phyloP scores from a whole-genome alignment of 1,140 invertebrate genomes.

The Asobara japonica region DNA sequence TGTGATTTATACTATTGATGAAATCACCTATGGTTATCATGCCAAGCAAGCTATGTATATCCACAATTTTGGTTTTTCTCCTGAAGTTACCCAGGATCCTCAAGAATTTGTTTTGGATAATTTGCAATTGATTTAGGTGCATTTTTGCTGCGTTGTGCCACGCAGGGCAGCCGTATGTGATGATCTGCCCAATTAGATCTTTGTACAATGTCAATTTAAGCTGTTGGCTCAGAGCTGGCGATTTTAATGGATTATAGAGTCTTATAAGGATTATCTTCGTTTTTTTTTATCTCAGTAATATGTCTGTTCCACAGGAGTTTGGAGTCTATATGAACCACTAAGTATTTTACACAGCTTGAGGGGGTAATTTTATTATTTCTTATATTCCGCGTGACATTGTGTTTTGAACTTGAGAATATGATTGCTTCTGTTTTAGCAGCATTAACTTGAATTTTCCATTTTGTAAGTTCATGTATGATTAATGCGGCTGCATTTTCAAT shows the following conservation, averaged over 20 bases:
- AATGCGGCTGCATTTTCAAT: constrained; percentile 36
- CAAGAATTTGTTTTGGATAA: constrained; percentile 35
- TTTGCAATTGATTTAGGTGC: constrained; percentile 32
- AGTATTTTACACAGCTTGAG: background rate
- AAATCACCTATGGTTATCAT: too few relatives aligned
- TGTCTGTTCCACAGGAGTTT: background rate
- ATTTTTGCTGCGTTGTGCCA: constrained; percentile 25
- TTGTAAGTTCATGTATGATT: constrained; percentile 36
- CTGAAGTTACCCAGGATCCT: too few relatives aligned
- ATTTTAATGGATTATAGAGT: background rate
- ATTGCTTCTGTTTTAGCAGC: constrained; percentile 40
- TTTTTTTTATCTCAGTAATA: background rate
- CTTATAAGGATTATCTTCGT: constrained; percentile 4
- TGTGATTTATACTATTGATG: too few relatives aligned
- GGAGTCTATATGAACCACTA: background rate
- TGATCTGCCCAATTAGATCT: constrained; percentile 18
- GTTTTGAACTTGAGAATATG: too few relatives aligned
- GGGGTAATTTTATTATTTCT: background rate
- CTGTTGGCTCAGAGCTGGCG: constrained; percentile 5
- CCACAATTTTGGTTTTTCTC: too few relatives aligned
- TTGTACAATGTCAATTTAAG: constrained; percentile 32
- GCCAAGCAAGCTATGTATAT: too few relatives aligned
- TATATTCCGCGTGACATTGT: background rate
- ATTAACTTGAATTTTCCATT: constrained; percentile 49
- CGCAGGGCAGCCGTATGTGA: constrained; percentile 23